Base-by-base conservation (phyloP, 2,888 invertebrate genomes). In the Willowsia nigromaculata region DNA sequence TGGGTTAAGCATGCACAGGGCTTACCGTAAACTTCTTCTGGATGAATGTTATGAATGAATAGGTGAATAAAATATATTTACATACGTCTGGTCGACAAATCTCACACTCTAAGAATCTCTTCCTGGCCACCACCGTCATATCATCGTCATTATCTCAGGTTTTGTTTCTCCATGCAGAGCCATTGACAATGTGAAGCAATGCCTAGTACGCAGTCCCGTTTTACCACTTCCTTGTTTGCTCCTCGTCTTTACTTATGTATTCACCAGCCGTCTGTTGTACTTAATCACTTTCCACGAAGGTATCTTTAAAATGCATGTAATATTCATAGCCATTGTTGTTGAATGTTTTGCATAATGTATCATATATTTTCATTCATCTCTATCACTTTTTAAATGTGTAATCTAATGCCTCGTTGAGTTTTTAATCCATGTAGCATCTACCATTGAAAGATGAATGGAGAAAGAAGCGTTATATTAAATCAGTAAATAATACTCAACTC, bases 331-430 rank as follows among this genome's bases (percentile, higher is more conserved):
- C 18, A 15, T 30, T 62, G 62, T 62, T 62, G 33, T 1, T 33
- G 15, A 33, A n/a, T 68, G 7, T 0, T 33, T 33, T 62, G 37
- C 68, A 43, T 47, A 65, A 78, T 65, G 53, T 30, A 56, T 43
- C 76, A 76, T 22, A 71, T 53, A 33, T 85, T 65, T 18, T n/a
- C 47, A 82, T 65, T 83, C 65, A 83, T 83, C 50, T 59, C 59
- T 50, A n/a, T n/a, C 62, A 62, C 13, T 56, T 2, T 47, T 62
- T 53, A 43, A 59, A 85, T 43, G 59, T 85, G 76, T 85, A 76
- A 85, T 78, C 85, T 65, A 65, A 85, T 78, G 78, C 85, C 76
- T 85, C 78, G 85, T 76, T 85, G 85, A 85, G 50, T 78, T 78
- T n/a, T 76, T n/a, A 25, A 62, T 56, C 85, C n/a, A n/a, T n/a